Base-by-base conservation (phyloP, 2,888 invertebrate genomes). In the Pantelozetes paolii region DNA sequence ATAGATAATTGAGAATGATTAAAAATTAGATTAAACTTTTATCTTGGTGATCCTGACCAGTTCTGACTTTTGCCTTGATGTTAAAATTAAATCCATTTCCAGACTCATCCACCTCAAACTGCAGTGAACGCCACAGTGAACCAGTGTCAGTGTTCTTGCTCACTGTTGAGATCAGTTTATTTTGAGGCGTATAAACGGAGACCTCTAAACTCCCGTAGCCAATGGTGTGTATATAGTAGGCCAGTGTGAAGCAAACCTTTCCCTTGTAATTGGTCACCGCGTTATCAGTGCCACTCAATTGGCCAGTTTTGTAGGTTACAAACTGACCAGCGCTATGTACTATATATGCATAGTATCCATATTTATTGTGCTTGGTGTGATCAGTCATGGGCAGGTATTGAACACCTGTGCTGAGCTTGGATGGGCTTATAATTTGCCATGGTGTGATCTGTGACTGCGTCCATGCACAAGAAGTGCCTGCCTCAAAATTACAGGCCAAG, bases 401-500 rank as follows among this genome's bases (percentile, higher is more conserved):
- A 18, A 30, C 13, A 2, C 15, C 15, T 1, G 28, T 13, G 5
- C 1, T 20, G 18, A 30, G 30, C 1, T 28, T 6, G 15, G 30
- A 13, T 8, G 32, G 15, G 30, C 8, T 30, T 3, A 1, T 32
- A 15, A 32, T 18, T 32, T 30, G 3, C 62, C 62, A 62, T 6
- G 2, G 0, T 3, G 30, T 5, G 1, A 11, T 1, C 8, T 1
- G 62, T 2, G 18, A 6, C 18, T 2, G 18, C 32, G 28, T 30
- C 77, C 77, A 77, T 1, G 3, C n/a, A 45, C 77, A 77, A 13
- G 70, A 71, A 23, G 74, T 72, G 0, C 74, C 75, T 23, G 28
- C 48, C 50, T 77, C 77, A 23, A 77, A 77, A 48, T 76, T 48
- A 72, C 77, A 77, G 11, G 71, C 71, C 74, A 75, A 75, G 11